phyloP scores from a whole-genome alignment of 2,888 invertebrate genomes.

The Brenthis daphne region DNA sequence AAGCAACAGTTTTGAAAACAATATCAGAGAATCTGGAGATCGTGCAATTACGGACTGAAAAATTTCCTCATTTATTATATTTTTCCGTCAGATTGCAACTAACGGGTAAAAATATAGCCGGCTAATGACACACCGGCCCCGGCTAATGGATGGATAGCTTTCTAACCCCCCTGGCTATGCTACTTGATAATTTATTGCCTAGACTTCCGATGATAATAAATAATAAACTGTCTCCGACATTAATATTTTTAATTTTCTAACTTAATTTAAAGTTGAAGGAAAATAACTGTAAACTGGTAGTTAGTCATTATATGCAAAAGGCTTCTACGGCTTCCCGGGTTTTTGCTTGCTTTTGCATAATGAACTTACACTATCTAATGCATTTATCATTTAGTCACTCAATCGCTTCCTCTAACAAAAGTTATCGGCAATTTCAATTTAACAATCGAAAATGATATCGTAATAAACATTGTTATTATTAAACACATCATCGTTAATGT shows the following conservation, averaged over 20 bases:
- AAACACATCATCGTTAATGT: not conserved
- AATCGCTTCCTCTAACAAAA: conserved; percentile 3
- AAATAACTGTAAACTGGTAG: conserved; percentile 30
- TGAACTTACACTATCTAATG: conserved; percentile 15
- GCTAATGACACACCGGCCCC: conserved; percentile 35
- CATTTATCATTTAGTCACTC: conserved; percentile 12
- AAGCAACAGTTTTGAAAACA: not conserved
- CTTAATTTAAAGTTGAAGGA: conserved; percentile 36
- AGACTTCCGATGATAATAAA: conserved; percentile 46
- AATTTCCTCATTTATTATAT: conserved; percentile 17
- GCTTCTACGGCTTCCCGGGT: conserved; percentile 32
- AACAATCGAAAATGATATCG: not conserved
- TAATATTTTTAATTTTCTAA: conserved; percentile 40
- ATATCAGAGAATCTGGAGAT: not conserved
- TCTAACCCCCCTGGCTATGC: conserved; percentile 47
- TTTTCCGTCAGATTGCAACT: conserved; percentile 17
- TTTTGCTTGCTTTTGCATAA: conserved; percentile 32
- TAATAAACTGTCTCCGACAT: conserved; percentile 37
- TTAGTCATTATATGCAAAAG: conserved; percentile 34
- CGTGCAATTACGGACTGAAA: conserved; percentile 4
- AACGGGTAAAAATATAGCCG: conserved; percentile 30
- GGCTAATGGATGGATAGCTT: conserved; percentile 54
- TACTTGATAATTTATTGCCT: conserved; percentile 39
- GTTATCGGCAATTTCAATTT: not conserved
- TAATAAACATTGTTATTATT: not conserved